These are phyloP conservation scores for Nebria ingens DNA, from an alignment of 1,140 invertebrate species.

Conservation along the genomic window DNA sequence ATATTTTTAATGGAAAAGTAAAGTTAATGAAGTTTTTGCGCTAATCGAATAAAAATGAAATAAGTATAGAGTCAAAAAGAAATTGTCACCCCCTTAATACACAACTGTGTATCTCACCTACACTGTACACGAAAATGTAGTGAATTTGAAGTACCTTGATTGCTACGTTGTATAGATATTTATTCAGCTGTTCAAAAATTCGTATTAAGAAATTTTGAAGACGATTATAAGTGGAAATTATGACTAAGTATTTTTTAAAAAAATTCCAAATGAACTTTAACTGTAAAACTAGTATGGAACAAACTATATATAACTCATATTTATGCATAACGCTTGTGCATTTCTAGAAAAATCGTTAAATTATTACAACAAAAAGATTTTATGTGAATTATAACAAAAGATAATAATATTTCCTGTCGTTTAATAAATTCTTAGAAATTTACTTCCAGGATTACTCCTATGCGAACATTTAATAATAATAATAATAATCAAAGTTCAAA, in stretches of 20 bases:
- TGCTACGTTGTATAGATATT: background rate
- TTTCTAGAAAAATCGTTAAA: background rate
- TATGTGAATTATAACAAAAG: background rate
- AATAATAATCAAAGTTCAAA: too few relatives aligned
- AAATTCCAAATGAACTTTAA: background rate
- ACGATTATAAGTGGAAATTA: background rate
- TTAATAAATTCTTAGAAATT: background rate
- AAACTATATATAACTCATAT: background rate
- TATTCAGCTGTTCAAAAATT: constrained; percentile 1
- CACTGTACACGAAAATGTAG: background rate
- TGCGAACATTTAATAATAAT: too few relatives aligned
- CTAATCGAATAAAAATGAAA: background rate
- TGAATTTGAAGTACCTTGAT: background rate
- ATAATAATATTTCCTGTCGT: background rate
- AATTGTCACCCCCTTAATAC: background rate
- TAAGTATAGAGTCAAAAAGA: background rate
- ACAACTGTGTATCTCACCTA: background rate
- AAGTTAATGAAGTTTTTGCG: background rate
- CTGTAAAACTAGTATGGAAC: background rate
- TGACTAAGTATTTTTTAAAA: background rate
- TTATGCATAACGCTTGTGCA: constrained; percentile 2
- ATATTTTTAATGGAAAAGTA: too few relatives aligned
- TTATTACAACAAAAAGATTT: background rate
- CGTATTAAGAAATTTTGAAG: background rate
- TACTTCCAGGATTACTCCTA: background rate